These are phyloP conservation scores for Oxycera nigricornis DNA, from an alignment of 2,888 invertebrate genomes.

Conservation along the genomic window DNA sequence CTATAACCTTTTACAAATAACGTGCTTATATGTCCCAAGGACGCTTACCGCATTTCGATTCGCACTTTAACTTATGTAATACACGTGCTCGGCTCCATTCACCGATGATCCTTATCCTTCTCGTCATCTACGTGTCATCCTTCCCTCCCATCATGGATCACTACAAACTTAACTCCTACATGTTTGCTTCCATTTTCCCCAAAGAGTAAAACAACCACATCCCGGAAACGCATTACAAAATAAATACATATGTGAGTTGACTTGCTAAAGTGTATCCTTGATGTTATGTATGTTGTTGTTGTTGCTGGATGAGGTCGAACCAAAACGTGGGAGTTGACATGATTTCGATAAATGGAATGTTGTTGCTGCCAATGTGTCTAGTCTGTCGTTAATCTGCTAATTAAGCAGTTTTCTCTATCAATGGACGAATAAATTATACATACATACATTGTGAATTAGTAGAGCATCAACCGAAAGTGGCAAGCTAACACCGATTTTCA, in stretches of 20 bases:
- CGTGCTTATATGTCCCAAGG: background rate
- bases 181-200: conserved; percentile 3
- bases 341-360: conserved; percentile 33
- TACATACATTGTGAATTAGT: background rate
- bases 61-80: conserved; percentile 10
- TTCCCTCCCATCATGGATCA: background rate
- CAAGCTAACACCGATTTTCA: background rate
- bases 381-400: conserved; percentile 37
- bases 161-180: conserved; percentile 12
- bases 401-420: conserved; percentile 35
- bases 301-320: background rate
- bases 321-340: conserved; percentile 21
- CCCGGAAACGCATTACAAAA: conserved; percentile 1
- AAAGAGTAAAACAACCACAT: conserved; percentile 1
- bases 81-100: background rate
- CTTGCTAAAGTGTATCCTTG: background rate
- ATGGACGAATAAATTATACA: conserved; percentile 23
- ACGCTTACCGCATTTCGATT: conserved; percentile 17
- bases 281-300: background rate
- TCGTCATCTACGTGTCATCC: background rate
- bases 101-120: background rate
- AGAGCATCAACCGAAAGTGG: background rate
- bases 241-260: background rate
- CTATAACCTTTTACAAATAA: background rate
- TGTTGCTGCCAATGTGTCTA: background rate